phyloP scores from a whole-genome alignment of 1,140 invertebrate genomes.

The Polypedilum vanderplanki region DNA sequence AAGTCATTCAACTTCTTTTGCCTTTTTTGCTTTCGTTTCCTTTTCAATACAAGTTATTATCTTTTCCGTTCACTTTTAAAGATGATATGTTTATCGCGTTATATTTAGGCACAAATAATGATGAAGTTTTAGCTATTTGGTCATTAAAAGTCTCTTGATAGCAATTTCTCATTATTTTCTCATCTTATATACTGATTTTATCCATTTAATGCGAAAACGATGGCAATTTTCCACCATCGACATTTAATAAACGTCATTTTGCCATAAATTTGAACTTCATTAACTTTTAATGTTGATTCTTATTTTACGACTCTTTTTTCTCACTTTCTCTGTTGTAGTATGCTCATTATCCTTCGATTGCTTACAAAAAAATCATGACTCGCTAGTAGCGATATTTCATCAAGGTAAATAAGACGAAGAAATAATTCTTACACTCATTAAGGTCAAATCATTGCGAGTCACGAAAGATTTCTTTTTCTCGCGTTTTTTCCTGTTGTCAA shows the following conservation, averaged over 20 bases:
- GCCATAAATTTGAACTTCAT: constrained; percentile 28
- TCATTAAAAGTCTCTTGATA: too few relatives aligned
- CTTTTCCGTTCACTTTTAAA: too few relatives aligned
- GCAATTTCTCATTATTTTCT: too few relatives aligned
- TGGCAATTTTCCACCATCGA: constrained; percentile 4
- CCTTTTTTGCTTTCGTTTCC: not conserved
- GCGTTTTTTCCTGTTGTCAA: too few relatives aligned
- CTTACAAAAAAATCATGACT: too few relatives aligned
- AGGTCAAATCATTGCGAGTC: not conserved
- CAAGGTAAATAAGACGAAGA: too few relatives aligned
- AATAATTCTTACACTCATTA: not conserved
- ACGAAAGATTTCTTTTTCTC: not conserved
- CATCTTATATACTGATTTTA: not conserved
- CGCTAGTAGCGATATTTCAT: too few relatives aligned
- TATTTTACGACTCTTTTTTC: not conserved
- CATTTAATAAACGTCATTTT: constrained; percentile 26
- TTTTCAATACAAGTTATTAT: too few relatives aligned
- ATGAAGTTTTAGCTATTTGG: too few relatives aligned
- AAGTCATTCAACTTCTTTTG: not conserved
- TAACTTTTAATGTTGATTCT: constrained; percentile 28
- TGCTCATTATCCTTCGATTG: too few relatives aligned
- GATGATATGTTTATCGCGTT: too few relatives aligned
- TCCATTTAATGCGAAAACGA: not conserved
- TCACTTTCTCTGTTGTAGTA: not conserved
- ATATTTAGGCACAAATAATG: too few relatives aligned